Evolutionary conservation across 2,113 vertebrate genomes (phyloP).

Genomic region (Lota lota): DNA sequence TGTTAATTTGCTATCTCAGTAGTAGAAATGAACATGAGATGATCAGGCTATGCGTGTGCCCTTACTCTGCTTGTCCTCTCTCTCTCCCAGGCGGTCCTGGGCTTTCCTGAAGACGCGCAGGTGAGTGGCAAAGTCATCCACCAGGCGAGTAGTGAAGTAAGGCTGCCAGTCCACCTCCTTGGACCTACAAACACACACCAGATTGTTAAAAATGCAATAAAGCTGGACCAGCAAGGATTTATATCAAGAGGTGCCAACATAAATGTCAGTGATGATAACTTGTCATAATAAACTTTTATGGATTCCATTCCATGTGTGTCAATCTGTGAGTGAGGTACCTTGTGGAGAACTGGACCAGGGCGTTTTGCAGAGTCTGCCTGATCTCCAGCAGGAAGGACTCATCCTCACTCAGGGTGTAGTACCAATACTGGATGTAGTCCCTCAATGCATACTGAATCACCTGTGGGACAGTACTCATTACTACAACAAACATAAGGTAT

Average conservation of each 20-base stretch:
- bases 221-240: too few relatives aligned
- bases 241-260: too few relatives aligned
- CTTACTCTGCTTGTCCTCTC: constrained; percentile 90
- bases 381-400: constrained; percentile 97
- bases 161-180: constrained; percentile 99
- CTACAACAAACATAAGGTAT: too few relatives aligned
- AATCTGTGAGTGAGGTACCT: constrained; percentile 69
- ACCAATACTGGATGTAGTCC: constrained; percentile 99
- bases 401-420: constrained; percentile 97
- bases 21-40: background rate
- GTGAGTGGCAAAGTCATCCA: constrained; percentile 97
- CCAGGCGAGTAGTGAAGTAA: constrained; percentile 96
- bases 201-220: too few relatives aligned
- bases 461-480: constrained; percentile 58
- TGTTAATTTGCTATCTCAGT: too few relatives aligned
- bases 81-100: constrained; percentile 88
- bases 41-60: background rate
- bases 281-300: background rate
- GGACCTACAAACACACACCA: constrained; percentile 72
- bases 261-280: too few relatives aligned
- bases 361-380: constrained; percentile 93
- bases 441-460: constrained; percentile 97
- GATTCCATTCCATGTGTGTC: background rate
- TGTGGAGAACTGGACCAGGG: constrained; percentile 94
- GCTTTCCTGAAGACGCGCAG: constrained; percentile 97